phyloP scores from a whole-genome alignment of 1,140 invertebrate species.

The Diorhabda elongata region DNA sequence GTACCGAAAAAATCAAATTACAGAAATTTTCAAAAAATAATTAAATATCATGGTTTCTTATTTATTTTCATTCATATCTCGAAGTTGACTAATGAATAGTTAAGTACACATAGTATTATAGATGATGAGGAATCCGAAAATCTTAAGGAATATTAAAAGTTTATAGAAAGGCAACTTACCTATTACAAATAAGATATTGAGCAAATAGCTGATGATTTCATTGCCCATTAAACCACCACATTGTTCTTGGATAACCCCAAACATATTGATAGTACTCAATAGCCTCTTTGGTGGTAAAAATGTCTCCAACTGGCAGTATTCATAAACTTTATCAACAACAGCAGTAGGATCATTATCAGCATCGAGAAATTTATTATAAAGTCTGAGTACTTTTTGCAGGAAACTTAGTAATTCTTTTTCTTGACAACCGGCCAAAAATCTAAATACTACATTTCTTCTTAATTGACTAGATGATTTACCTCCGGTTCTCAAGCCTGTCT shows the following conservation, averaged over 20 bases:
- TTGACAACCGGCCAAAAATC: constrained; percentile 78
- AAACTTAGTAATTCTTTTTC: constrained; percentile 76
- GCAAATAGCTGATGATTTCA: constrained; percentile 61
- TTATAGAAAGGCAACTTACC: neutral
- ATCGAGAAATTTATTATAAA: constrained; percentile 63
- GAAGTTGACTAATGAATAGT: too few relatives aligned
- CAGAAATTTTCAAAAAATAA: too few relatives aligned
- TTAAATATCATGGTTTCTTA: too few relatives aligned
- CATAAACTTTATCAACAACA: constrained; percentile 49
- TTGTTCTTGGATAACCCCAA: constrained; percentile 78
- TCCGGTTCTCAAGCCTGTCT: constrained; percentile 63
- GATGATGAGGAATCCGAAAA: too few relatives aligned
- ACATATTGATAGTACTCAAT: constrained; percentile 70
- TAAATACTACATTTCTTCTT: constrained; percentile 71
- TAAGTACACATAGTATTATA: too few relatives aligned
- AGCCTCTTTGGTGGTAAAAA: constrained; percentile 68
- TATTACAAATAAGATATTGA: constrained; percentile 63
- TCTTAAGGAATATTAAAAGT: too few relatives aligned
- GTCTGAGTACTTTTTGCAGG: constrained; percentile 77
- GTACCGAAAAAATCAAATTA: too few relatives aligned
- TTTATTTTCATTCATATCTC: too few relatives aligned
- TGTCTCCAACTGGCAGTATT: constrained; percentile 56
- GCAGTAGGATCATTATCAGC: constrained; percentile 43
- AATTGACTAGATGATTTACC: constrained; percentile 67
- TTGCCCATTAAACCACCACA: constrained; percentile 72